These are phyloP conservation scores for Dissostichus mawsoni DNA, from an alignment of 2,113 vertebrate species.

Conservation along the genomic window DNA sequence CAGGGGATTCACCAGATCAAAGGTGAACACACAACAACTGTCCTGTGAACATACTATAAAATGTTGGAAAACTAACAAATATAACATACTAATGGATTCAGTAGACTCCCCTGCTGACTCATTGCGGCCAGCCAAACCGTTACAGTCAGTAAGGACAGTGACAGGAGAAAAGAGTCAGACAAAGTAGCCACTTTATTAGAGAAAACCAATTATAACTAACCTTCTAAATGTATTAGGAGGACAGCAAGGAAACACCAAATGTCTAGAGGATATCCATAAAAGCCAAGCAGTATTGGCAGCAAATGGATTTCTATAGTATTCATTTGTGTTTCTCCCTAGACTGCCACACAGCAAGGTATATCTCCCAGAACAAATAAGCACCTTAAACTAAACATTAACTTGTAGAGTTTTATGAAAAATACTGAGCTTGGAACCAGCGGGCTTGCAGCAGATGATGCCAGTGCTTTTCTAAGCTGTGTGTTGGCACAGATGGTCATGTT, in stretches of 20 bases:
- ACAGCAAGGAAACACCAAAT: background rate
- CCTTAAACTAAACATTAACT: background rate
- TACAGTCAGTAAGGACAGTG: background rate
- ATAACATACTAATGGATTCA: background rate
- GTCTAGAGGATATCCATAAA: background rate
- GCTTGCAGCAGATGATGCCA: background rate
- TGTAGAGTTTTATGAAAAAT: background rate
- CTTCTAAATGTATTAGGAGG: slow-evolving; percentile 3
- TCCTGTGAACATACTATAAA: background rate
- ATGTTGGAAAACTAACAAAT: background rate
- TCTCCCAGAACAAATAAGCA: background rate
- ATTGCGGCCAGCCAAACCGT: background rate
- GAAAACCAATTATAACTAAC: slow-evolving; percentile 18
- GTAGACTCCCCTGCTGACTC: background rate
- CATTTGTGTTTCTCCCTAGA: background rate
- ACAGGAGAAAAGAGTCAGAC: background rate
- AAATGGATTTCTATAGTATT: background rate
- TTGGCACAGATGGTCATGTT: slow-evolving; percentile 18
- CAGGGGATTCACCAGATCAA: background rate
- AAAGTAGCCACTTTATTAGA: background rate
- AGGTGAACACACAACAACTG: background rate
- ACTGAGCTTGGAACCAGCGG: background rate
- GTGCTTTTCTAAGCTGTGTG: background rate
- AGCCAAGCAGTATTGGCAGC: background rate
- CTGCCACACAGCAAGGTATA: background rate